Conservation (phyloP, 2,113 vertebrate species). For the Elgaria multicarinata region DNA sequence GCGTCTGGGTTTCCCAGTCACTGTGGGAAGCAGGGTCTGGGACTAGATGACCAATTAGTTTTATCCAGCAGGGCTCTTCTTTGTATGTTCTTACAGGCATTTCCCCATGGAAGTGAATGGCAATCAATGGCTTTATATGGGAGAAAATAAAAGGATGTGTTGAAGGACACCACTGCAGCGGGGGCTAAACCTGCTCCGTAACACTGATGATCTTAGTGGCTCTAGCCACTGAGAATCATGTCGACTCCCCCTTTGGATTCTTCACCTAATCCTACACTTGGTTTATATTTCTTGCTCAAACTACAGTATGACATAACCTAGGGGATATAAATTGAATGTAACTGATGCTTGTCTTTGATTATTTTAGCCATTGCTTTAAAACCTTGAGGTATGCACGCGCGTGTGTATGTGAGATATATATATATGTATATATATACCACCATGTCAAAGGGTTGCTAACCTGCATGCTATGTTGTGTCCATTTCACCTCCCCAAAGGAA, state of each 20-base stretch:
- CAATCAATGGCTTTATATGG: not conserved
- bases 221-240: not conserved
- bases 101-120: not conserved
- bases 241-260: not conserved
- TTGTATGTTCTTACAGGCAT: not conserved
- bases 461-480: not conserved
- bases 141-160: not conserved
- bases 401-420: too few species aligned
- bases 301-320: not conserved
- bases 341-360: not conserved
- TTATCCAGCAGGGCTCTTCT: not conserved
- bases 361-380: not conserved
- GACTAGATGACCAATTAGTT: not conserved
- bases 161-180: not conserved
- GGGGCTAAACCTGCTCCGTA: not conserved
- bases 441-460: not conserved
- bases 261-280: not conserved
- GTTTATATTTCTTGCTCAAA: not conserved
- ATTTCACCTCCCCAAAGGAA: slow-evolving; percentile 79
- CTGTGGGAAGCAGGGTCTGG: not conserved
- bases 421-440: not conserved
- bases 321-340: not conserved
- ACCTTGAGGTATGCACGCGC: too few species aligned
- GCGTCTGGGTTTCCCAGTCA: not conserved
- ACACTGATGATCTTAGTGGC: not conserved